These are phyloP conservation scores for Drosophila atripex DNA, from an alignment of 2,888 invertebrate genomes.

Conservation along the genomic window DNA sequence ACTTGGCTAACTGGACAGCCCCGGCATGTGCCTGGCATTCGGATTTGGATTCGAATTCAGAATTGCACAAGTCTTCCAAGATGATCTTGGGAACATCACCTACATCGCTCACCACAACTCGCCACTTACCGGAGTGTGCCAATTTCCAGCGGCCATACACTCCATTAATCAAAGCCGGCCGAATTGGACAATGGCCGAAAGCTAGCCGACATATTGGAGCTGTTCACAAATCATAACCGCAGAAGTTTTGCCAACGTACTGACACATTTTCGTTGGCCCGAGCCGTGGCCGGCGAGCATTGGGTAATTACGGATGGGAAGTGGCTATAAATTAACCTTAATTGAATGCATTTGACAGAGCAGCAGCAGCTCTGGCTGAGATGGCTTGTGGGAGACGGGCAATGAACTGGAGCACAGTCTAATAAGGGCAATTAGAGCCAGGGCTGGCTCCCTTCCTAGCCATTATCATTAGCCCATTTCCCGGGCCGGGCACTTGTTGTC, in stretches of 20 bases:
- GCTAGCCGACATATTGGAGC: conserved; percentile 10
- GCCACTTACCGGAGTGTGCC: conserved; percentile 49
- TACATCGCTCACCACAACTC: conserved; percentile 16
- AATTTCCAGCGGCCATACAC: conserved; percentile 60
- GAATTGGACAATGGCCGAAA: conserved; percentile 56
- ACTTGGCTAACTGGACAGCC: conserved; percentile 67
- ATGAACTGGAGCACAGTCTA: conserved; percentile 60
- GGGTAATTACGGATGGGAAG: conserved; percentile 71
- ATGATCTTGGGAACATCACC: conserved; percentile 50
- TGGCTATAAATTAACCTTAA: conserved; percentile 76
- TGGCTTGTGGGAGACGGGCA: conserved; percentile 63
- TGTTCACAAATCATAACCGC: conserved; percentile 73
- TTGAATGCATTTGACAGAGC: conserved; percentile 76
- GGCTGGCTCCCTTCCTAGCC: conserved; percentile 31
- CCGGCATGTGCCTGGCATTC: conserved; percentile 50
- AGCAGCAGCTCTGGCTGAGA: not conserved
- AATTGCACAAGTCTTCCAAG: conserved; percentile 17
- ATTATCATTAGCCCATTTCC: conserved; percentile 74
- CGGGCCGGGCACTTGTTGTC: conserved; percentile 9
- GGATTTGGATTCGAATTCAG: conserved; percentile 12
- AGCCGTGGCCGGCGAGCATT: not conserved
- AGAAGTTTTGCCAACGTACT: conserved; percentile 55
- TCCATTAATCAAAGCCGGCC: conserved; percentile 66
- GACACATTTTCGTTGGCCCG: conserved; percentile 53
- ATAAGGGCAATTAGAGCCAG: conserved; percentile 63